phyloP scores from a whole-genome alignment of 2,888 invertebrate species.

The Myathropa florea region DNA sequence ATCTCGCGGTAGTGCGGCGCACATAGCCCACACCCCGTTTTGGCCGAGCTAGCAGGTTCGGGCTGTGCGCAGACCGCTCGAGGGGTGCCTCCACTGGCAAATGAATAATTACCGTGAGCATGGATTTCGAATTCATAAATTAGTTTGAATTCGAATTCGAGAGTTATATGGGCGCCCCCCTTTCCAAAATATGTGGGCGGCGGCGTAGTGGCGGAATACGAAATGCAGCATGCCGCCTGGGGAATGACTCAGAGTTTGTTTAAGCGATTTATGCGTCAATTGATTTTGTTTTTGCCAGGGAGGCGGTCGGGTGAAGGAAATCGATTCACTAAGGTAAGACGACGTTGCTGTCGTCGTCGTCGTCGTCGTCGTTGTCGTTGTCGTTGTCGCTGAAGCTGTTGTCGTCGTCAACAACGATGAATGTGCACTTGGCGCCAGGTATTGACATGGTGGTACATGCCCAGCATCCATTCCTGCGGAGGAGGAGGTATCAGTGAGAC shows the following conservation, averaged over 20 bases:
- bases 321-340: constrained; percentile 49
- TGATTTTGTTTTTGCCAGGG: constrained; percentile 41
- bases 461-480: constrained; percentile 55
- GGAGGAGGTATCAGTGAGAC: constrained; percentile 58
- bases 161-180: constrained; percentile 27
- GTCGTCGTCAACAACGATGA: constrained; percentile 56
- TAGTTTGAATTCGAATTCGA: constrained; percentile 43
- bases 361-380: constrained; percentile 3
- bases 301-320: constrained; percentile 10
- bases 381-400: constrained; percentile 1
- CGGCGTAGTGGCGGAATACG: constrained; percentile 13
- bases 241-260: constrained; percentile 64
- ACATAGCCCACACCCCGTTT: constrained; percentile 50
- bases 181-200: constrained; percentile 61
- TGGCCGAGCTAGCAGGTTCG: constrained; percentile 23
- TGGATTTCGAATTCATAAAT: constrained; percentile 67
- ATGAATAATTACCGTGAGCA: constrained; percentile 62
- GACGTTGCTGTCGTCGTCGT: constrained; percentile 31
- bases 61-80: background rate
- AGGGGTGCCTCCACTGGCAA: constrained; percentile 3
- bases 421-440: constrained; percentile 64
- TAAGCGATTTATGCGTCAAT: constrained; percentile 59
- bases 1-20: constrained; percentile 28
- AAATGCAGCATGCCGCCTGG: constrained; percentile 32
- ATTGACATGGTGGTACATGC: constrained; percentile 47